Evolutionary conservation across 1,140 invertebrate species (phyloP), one percentile per base, ranked within the genome.

Genomic region (Drosophila kikkawai): DNA sequence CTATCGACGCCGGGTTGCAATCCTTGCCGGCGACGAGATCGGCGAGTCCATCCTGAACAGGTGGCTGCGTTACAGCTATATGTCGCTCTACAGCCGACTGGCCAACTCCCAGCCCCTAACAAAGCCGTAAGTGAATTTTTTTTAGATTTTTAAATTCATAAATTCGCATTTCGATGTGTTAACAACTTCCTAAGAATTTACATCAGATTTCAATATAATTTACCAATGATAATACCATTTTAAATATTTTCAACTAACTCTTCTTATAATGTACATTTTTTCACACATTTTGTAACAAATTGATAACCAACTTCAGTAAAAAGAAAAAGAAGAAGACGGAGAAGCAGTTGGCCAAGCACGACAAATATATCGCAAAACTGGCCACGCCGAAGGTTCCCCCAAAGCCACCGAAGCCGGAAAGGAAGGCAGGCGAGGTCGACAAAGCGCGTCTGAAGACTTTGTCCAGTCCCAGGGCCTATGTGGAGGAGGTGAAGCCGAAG

Each of bases 51-150:
- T 85, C 17, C 50, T 92, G 7, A 92, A 92, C 74, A 70, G 91
- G 8, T 79, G 55, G 70, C 48, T 92, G 11, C 86, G 91, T 45
- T 85, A 75, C 47, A 92, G 91, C 65, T 80, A 82, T 26, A 9
- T 92, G 13, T 92, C 91, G 1, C 47, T 92, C 13, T 92, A 92
- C 51, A 92, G 86, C 66, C 91, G 91, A 2, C 50, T 92, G 26
- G 47, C 51, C n/a, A 92, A 92, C 45, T 7, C 44, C 44, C 76
- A 87, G 60, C 88, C 88, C 0, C 12, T 79, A 8, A 45, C 60
- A 9, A 71, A 77, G 29, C 81, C 79, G 88, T 91, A 59, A 77
- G 79, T 50, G 8, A 7, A 13, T 17, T 47, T 22, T 13, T 0
- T 26, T 26, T 29, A 26, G 26, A 29, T 29, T 29, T 29, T 29